A percentile compares a stretch with the other conserved stretches of the same genome.
Conservation (phyloP, 2,888 invertebrate species). For the Nezara viridula region DNA sequence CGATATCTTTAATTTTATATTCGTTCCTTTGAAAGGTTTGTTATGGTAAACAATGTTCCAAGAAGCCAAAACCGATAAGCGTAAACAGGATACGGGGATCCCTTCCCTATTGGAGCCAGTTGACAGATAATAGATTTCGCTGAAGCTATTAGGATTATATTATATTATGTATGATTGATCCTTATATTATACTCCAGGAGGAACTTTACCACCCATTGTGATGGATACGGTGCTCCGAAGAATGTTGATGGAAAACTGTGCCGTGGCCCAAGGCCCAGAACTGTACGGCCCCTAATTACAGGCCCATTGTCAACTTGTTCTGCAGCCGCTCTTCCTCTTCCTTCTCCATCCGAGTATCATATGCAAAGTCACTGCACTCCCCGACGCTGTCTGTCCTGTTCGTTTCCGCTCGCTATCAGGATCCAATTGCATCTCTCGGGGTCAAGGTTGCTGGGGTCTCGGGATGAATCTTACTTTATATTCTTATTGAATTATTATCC, state of each 20-base stretch:
- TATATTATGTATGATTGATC: background rate
- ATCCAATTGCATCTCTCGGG: background rate
- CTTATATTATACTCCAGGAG: background rate
- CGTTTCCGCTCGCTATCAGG: background rate
- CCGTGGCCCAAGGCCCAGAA: background rate
- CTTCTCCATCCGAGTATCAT: background rate
- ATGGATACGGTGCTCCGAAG: background rate
- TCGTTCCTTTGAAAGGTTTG: background rate
- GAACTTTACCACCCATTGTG: conserved; percentile 3
- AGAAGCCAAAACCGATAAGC: conserved; percentile 1
- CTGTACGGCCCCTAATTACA: background rate
- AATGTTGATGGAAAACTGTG: background rate
- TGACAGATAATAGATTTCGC: conserved; percentile 3
- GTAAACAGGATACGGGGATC: conserved; percentile 10
- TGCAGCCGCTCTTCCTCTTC: conserved; percentile 2
- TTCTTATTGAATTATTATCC: background rate
- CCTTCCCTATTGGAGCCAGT: conserved; percentile 18
- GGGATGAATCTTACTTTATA: background rate
- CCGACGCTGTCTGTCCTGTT: background rate
- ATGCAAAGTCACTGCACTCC: conserved; percentile 30
- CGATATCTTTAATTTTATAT: background rate
- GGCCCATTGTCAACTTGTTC: background rate
- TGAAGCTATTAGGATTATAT: conserved; percentile 39
- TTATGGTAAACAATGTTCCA: background rate
- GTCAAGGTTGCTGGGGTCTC: background rate